phyloP scores from a whole-genome alignment of 2,113 vertebrate species.

The Xenopus borealis region DNA sequence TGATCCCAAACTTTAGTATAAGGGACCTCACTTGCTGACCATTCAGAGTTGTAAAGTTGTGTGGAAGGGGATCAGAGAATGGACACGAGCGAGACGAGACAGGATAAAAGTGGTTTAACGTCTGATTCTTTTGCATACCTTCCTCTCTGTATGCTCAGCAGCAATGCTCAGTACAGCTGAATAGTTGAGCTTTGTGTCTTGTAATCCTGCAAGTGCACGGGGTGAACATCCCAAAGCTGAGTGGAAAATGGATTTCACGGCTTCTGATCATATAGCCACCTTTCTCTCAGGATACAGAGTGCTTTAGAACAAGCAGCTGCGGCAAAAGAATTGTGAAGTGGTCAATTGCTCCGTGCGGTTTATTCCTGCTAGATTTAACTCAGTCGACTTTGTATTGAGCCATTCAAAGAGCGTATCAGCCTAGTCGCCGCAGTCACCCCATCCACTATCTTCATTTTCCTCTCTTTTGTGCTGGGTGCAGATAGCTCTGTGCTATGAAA shows the following conservation, averaged over 20 bases:
- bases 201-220: slow-evolving; percentile 16
- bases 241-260: slow-evolving; percentile 35
- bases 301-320: slow-evolving; percentile 4
- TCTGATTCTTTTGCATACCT: background rate
- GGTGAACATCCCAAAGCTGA: slow-evolving; percentile 32
- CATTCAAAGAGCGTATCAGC: background rate
- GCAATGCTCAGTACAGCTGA: slow-evolving; percentile 10
- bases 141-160: background rate
- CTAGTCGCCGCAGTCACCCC: background rate
- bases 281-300: background rate
- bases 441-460: background rate
- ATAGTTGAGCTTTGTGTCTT: slow-evolving; percentile 24
- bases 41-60: too few species aligned
- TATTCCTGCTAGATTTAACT: slow-evolving; percentile 11
- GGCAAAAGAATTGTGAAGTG: slow-evolving; percentile 10
- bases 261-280: slow-evolving; percentile 27
- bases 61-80: too few species aligned
- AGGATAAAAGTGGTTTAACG: background rate
- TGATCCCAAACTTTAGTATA: too few species aligned
- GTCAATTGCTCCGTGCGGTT: background rate
- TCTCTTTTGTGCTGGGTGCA: background rate
- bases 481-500: background rate
- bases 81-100: too few species aligned
- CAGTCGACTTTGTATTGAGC: background rate
- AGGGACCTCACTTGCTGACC: too few species aligned